Conservation (phyloP, 2,888 invertebrate genomes). For the Drosophila acutilabella region DNA sequence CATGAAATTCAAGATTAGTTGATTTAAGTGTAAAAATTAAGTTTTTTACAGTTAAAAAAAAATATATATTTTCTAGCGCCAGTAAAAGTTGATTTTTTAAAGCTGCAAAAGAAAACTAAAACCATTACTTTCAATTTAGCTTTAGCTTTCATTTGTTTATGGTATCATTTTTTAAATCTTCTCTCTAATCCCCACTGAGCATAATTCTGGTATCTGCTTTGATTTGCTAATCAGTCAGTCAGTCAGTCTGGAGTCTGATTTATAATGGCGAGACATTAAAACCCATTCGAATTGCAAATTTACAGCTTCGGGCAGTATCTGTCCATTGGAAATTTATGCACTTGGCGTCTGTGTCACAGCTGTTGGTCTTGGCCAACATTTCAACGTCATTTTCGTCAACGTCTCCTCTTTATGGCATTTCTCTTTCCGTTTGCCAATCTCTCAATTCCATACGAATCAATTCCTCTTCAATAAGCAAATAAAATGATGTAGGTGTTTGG, state of each 20-base stretch:
- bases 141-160: background rate
- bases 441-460: slow-evolving; percentile 53
- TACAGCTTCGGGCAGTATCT: slow-evolving; percentile 31
- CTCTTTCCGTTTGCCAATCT: slow-evolving; percentile 7
- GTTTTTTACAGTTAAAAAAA: too few species aligned
- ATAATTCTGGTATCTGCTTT: slow-evolving; percentile 3
- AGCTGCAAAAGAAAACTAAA: too few species aligned
- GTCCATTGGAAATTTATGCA: slow-evolving; percentile 49
- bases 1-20: background rate
- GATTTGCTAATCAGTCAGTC: slow-evolving; percentile 14
- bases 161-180: background rate
- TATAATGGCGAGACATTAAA: slow-evolving; percentile 58
- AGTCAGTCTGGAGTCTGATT: slow-evolving; percentile 37
- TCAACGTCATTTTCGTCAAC: background rate
- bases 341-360: slow-evolving; percentile 32
- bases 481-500: slow-evolving; percentile 43
- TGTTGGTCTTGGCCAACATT: slow-evolving; percentile 31
- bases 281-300: slow-evolving; percentile 58
- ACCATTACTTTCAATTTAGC: too few species aligned
- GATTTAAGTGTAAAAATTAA: too few species aligned
- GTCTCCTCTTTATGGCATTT: background rate
- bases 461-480: slow-evolving; percentile 67
- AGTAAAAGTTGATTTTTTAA: too few species aligned
- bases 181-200: background rate
- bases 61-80: too few species aligned